Base-by-base conservation (phyloP, 2,888 invertebrate genomes). In the Antitype chi region DNA sequence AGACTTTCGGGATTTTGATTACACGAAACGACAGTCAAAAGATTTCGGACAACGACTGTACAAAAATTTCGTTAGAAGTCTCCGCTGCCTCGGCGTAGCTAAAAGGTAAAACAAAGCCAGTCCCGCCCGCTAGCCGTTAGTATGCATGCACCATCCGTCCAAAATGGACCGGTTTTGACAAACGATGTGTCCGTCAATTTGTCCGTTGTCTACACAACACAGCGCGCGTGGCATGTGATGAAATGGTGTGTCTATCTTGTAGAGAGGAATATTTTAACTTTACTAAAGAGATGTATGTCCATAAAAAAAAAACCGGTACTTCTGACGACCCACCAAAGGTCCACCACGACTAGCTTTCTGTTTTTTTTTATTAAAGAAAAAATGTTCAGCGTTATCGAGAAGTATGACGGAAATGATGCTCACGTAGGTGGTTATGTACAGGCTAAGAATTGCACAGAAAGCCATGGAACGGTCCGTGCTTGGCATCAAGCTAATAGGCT, bases 161-260 rank as follows among this genome's bases (percentile, higher is more conserved):
- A n/a, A 69, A 83, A 53, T 15, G 52, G 49, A 84, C 85, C 81
- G 81, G 81, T 82, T 74, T 20, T 52, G 70, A 84, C 74, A 63
- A 70, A 70, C 80, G 80, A 70, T 17, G n/a, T 62, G 74, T 74
- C 49, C 32, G 67, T 63, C 81, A 84, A 74, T 80, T 84, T 84
- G 81, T 81, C 25, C 8, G 74, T 8, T 55, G 62, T 77, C 74
- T 67, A 52, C 59, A 9, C 52, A 70, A 43, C 55, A 47, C 53
- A 17, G 25, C 28, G 60, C 23, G 59, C 38, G 49, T 66, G 64
- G 47, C 57, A 23, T 57, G 43, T 52, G 11, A 20, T 53, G 0
- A 15, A 32, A 52, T 59, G n/a, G 28, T 15, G n/a, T 53, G 32
- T 63, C 6, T 13, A 8, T 57, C 17, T 76, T 52, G 55, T 73